Conservation (phyloP, 2,113 vertebrate species). For the Ramphastos sulfuratus region DNA sequence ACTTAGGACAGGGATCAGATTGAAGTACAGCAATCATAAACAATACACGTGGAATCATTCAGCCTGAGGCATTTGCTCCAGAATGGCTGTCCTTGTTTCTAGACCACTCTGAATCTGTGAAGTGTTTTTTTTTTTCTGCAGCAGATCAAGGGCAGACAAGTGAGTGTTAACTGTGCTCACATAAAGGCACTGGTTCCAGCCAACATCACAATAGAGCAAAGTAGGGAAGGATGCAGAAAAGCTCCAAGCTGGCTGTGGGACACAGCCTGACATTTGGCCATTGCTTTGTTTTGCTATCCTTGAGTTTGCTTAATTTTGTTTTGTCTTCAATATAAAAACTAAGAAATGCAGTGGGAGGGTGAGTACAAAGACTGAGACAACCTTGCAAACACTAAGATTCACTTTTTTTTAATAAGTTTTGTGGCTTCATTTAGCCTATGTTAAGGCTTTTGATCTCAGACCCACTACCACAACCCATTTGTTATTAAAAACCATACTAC, state of each 20-base stretch:
- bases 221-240: neutral
- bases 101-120: neutral
- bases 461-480: neutral
- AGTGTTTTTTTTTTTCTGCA: neutral
- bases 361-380: neutral
- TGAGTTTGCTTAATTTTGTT: neutral
- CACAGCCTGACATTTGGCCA: neutral
- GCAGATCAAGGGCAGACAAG: neutral
- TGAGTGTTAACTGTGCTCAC: neutral
- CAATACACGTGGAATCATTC: accelerated
- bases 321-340: neutral
- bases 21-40: neutral
- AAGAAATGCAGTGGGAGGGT: neutral
- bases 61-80: neutral
- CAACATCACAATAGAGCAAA: neutral
- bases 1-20: accelerated
- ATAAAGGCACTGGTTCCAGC: neutral
- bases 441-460: slow-evolving; percentile 26
- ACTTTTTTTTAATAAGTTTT: neutral
- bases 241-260: neutral
- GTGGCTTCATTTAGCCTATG: neutral
- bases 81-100: neutral
- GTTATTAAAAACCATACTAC: slow-evolving; percentile 1
- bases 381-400: neutral
- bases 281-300: neutral